phyloP scores from a whole-genome alignment of 2,113 vertebrate species.

The Bothrops jararaca region DNA sequence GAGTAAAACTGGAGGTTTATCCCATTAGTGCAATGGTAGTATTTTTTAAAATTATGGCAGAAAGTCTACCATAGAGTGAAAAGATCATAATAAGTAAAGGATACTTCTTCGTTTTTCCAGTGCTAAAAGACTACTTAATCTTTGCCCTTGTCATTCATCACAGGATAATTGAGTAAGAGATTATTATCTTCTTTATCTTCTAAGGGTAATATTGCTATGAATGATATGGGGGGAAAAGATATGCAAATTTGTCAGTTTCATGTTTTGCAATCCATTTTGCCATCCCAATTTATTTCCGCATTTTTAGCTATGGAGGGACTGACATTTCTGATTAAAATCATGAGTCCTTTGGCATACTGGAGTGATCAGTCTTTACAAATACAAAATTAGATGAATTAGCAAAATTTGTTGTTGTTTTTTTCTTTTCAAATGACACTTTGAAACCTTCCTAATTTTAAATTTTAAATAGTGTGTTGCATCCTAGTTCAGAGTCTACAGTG shows the following conservation, averaged over 20 bases:
- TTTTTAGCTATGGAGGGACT: not conserved
- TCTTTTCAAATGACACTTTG: not conserved
- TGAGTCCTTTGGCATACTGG: not conserved
- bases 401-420: not conserved
- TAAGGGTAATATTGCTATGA: not conserved
- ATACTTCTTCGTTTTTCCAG: not conserved
- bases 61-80: not conserved
- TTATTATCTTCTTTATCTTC: not conserved
- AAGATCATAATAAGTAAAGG: not conserved
- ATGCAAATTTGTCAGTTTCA: not conserved
- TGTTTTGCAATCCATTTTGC: not conserved
- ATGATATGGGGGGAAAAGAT: not conserved
- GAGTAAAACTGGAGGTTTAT: slow-evolving; percentile 11
- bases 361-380: not conserved
- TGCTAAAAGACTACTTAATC: not conserved
- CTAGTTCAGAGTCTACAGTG: not conserved
- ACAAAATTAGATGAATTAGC: not conserved
- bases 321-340: not conserved
- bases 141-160: not conserved
- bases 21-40: not conserved
- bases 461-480: not conserved
- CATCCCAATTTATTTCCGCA: not conserved
- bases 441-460: not conserved
- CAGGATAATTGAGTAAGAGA: not conserved
- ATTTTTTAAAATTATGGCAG: slow-evolving; percentile 9